phyloP scores from a whole-genome alignment of 2,888 invertebrate species.

The Dolomedes plantarius region DNA sequence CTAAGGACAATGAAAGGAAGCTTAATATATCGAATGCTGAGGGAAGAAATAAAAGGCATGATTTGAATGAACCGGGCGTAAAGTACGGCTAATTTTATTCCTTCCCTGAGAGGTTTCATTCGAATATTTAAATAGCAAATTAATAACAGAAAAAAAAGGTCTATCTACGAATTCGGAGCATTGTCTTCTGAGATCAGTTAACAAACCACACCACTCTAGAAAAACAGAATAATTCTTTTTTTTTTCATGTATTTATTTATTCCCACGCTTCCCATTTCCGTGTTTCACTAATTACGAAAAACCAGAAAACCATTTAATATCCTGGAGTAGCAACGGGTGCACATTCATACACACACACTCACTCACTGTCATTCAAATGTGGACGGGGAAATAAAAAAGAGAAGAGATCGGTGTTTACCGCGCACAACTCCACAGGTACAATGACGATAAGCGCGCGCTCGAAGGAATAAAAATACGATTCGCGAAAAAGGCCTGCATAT shows the following conservation, averaged over 20 bases:
- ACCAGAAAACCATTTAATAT: not conserved
- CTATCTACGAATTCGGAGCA: not conserved
- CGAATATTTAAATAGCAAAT: no score
- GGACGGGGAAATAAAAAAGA: not conserved
- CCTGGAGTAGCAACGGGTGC: not conserved
- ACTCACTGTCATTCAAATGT: not conserved
- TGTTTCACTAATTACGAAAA: not conserved
- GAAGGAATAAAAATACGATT: conserved; percentile 7
- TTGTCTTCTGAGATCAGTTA: not conserved
- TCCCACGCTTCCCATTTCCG: not conserved
- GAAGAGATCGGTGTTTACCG: conserved; percentile 32
- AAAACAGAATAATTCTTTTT: not conserved
- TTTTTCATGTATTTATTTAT: no score
- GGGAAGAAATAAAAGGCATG: no score
- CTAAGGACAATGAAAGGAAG: no score
- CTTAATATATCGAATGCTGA: no score
- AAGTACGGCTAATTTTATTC: no score
- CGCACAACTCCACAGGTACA: not conserved
- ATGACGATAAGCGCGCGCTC: not conserved
- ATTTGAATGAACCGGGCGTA: no score
- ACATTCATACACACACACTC: no score
- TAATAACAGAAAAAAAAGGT: no score
- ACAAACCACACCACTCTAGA: not conserved
- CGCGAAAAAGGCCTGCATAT: not conserved
- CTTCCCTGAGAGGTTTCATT: no score